Conservation (phyloP, 2,888 invertebrate genomes). For the Abrostola tripartita region DNA sequence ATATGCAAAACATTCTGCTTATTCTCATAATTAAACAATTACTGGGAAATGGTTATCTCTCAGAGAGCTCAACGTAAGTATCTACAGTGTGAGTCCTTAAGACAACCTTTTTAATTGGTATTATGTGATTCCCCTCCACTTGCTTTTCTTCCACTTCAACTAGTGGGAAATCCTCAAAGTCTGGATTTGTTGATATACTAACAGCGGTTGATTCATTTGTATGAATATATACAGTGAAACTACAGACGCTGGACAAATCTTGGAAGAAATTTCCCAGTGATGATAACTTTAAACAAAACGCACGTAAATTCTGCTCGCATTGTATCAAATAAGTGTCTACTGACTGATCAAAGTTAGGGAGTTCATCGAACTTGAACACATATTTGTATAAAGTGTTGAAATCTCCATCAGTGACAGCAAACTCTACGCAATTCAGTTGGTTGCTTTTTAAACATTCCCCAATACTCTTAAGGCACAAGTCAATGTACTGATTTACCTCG, state of each 20-base stretch:
- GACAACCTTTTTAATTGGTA: constrained; percentile 75
- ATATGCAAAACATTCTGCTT: background rate
- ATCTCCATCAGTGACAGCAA: constrained; percentile 77
- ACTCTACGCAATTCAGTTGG: constrained; percentile 85
- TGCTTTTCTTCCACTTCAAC: constrained; percentile 69
- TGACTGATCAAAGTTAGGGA: constrained; percentile 67
- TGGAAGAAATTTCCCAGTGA: constrained; percentile 82
- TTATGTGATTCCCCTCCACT: constrained; percentile 65
- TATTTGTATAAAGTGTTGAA: constrained; percentile 72
- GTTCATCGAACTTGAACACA: constrained; percentile 75
- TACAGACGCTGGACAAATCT: constrained; percentile 84
- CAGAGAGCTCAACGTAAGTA: constrained; percentile 73
- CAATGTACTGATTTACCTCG: constrained; percentile 90
- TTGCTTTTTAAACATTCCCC: constrained; percentile 83
- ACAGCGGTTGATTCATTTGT: constrained; percentile 89
- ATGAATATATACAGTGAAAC: constrained; percentile 89
- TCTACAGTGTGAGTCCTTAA: constrained; percentile 74
- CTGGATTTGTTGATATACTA: constrained; percentile 85
- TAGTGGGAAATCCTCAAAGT: constrained; percentile 82
- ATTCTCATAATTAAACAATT: background rate
- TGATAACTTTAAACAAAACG: constrained; percentile 89
- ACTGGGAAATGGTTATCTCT: constrained; percentile 1
- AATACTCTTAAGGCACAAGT: constrained; percentile 84
- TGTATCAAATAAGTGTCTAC: constrained; percentile 89
- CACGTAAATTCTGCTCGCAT: constrained; percentile 89